Evolutionary conservation across 2,113 vertebrate species (phyloP), one percentile per base, ranked within the genome.

Genomic region (Corythoichthys haematopterus): DNA sequence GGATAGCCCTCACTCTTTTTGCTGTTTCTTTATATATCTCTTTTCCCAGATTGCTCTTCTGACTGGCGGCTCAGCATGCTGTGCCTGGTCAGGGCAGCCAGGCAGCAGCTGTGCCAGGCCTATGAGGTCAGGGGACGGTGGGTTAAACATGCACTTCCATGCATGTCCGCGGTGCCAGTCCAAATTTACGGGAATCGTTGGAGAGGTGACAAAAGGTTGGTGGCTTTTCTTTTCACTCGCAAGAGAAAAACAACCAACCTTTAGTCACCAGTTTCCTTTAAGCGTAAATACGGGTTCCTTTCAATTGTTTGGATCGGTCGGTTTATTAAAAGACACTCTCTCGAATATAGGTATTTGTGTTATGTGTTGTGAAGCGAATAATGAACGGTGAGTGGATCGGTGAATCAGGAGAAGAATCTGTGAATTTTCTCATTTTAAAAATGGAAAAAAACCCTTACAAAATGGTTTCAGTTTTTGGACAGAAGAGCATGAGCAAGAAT

Each of bases 181-280:
- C 85, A 85, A 74, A 79, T 85, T 68, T 84, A 82, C 66, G 85
- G 85, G 51, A 88, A 73, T 64, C 88, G 84, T 40, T 91, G 88
- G 85, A 90, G 73, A 91, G 88, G 91, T 91, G 92, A 85, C 89
- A 92, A 91, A 91, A 92, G 92, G 92, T 93, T 92, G 92, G 91
- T 93, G 87, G 90, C 86, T 89, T 90, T 92, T 92, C 77, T 82
- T 69, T 92, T 85, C 47, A 13, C 47, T 50, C 50, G 67, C 76
- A 74, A 84, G 88, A 72, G 87, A 89, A 88, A 89, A 88, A 86
- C 83, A 78, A 83, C 92, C 92, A 92, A 92, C 91, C 92, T 92
- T 92, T 92, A 92, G 90, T 90, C 91, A 90, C 75, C 76, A n/a
- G 10, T 43, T 43, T 43, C 40, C 40, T 43, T 2, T 43, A 43